phyloP scores from a whole-genome alignment of 2,797 vertebrate species.

The Gambusia yucatana region DNA sequence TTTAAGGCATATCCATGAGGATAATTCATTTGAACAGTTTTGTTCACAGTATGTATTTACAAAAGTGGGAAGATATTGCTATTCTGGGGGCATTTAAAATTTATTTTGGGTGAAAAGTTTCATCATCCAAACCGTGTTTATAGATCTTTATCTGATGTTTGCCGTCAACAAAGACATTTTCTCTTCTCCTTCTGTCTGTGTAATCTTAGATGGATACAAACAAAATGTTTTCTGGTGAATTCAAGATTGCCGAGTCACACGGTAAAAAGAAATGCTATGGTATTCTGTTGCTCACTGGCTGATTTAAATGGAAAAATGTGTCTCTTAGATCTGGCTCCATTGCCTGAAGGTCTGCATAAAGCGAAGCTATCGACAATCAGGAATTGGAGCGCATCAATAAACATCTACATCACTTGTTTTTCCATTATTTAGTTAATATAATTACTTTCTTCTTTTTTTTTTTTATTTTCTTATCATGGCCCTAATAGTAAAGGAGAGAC shows the following conservation, averaged over 20 bases:
- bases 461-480: too few species aligned
- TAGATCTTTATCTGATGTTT: constrained; percentile 37
- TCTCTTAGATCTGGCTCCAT: neutral
- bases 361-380: neutral
- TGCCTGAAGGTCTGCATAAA: neutral
- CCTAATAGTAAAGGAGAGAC: neutral
- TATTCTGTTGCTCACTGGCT: neutral
- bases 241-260: neutral
- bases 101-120: constrained; percentile 41
- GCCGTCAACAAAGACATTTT: constrained; percentile 23
- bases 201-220: constrained; percentile 13
- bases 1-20: constrained; percentile 3
- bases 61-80: constrained; percentile 11
- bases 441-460: too few species aligned
- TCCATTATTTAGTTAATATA: too few species aligned
- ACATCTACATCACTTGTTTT: neutral
- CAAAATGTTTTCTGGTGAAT: constrained; percentile 16
- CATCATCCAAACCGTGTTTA: constrained; percentile 16
- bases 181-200: neutral
- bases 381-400: neutral
- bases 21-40: constrained; percentile 40
- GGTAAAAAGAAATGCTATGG: neutral
- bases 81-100: constrained; percentile 29
- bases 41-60: constrained; percentile 20
- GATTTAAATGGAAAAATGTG: neutral